Percentiles rank a stretch among this genome's conserved stretches.
Evolutionary conservation across 2,888 invertebrate species (phyloP).

Genomic region (Trachelus tabidus): DNA sequence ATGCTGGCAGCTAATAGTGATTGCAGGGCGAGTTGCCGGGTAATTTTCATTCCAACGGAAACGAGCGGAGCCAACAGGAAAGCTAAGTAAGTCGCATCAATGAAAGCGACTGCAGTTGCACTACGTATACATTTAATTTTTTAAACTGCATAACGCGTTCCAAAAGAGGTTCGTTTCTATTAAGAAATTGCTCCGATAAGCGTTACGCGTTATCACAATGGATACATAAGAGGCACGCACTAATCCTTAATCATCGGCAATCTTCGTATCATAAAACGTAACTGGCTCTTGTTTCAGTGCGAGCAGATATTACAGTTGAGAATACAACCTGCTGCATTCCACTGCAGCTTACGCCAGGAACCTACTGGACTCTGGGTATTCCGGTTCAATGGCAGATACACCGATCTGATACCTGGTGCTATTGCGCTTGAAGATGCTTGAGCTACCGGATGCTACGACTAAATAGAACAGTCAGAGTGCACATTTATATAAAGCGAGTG

Average conservation of each 20-base stretch:
- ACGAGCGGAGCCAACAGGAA: constrained; percentile 24
- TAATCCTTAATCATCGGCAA: neutral
- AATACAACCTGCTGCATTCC: neutral
- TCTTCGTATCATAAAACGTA: neutral
- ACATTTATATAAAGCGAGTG: neutral
- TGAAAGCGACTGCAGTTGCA: neutral
- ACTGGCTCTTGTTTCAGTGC: neutral
- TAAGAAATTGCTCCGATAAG: neutral
- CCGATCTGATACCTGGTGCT: neutral
- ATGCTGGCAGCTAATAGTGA: constrained; percentile 29
- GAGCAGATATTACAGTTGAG: neutral
- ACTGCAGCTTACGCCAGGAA: neutral
- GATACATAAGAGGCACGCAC: neutral
- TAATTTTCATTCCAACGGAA: constrained; percentile 47
- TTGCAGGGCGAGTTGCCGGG: constrained; percentile 22
- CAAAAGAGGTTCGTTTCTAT: neutral
- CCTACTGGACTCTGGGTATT: neutral
- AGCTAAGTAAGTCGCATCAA: constrained; percentile 9
- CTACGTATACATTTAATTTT: neutral
- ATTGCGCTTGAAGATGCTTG: neutral
- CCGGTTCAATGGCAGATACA: neutral
- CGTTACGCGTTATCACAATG: neutral
- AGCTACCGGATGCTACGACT: neutral
- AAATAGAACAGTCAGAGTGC: neutral
- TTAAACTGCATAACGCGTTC: neutral